These are phyloP conservation scores for Aplodontia rufa DNA, from an alignment of 2,113 vertebrate genomes.

Conservation along the genomic window DNA sequence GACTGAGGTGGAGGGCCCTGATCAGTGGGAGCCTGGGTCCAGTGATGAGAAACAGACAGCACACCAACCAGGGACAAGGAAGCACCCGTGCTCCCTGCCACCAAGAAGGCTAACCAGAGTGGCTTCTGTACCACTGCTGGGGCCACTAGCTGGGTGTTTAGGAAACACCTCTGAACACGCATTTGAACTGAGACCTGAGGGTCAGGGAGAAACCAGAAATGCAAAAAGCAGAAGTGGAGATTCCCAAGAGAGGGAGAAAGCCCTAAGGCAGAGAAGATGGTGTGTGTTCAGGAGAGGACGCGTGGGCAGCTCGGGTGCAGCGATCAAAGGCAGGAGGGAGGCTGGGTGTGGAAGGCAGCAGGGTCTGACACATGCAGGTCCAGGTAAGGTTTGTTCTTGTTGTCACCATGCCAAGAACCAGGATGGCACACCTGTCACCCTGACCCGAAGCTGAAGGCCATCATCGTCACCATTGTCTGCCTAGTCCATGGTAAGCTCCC, in stretches of 20 bases:
- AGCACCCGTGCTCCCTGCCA: rapidly evolving
- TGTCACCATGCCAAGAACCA: too few species aligned
- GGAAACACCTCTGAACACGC: neutral
- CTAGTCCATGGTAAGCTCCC: neutral
- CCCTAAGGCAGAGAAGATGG: rapidly evolving
- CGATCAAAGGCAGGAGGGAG: neutral
- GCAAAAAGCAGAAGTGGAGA: neutral
- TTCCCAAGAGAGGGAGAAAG: neutral
- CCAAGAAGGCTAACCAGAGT: neutral
- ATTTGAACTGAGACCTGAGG: neutral
- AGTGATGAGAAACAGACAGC: neutral
- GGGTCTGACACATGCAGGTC: too few species aligned
- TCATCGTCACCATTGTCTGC: rapidly evolving
- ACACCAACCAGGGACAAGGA: rapidly evolving
- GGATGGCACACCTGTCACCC: neutral
- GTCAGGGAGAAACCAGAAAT: neutral
- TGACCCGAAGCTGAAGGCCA: neutral
- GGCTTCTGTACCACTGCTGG: too few species aligned
- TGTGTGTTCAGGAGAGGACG: rapidly evolving
- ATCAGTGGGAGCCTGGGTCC: neutral
- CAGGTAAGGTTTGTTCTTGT: too few species aligned
- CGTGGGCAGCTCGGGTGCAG: too few species aligned
- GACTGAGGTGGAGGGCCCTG: rapidly evolving
- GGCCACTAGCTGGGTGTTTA: neutral
- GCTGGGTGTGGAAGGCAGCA: too few species aligned